These are phyloP conservation scores for Lutjanus campechanus DNA, from an alignment of 2,797 vertebrate genomes.

Conservation along the genomic window DNA sequence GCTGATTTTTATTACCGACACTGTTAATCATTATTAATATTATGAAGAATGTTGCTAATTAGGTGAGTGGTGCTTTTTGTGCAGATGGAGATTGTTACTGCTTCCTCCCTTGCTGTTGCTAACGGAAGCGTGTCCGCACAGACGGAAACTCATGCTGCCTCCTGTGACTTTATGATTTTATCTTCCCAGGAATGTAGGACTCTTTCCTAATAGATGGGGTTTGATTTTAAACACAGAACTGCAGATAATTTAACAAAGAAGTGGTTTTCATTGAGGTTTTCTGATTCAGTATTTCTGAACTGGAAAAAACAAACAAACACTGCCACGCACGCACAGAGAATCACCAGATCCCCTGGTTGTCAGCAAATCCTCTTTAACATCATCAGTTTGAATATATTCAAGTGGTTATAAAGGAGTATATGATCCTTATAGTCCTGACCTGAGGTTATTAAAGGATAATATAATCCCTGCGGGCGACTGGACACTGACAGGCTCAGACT, in stretches of 20 bases:
- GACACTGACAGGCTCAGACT: too few relatives aligned
- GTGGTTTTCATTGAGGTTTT: too few relatives aligned
- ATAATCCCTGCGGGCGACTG: too few relatives aligned
- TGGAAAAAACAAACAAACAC: too few relatives aligned
- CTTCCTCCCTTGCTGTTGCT: slow-evolving; percentile 13
- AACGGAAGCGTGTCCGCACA: background rate
- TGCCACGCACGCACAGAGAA: too few relatives aligned
- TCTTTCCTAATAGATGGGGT: too few relatives aligned
- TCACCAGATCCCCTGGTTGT: background rate
- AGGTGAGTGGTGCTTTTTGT: background rate
- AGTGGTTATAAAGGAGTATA: background rate
- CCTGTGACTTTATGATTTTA: background rate
- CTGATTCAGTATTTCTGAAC: too few relatives aligned
- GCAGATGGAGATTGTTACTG: background rate
- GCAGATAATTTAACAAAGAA: background rate
- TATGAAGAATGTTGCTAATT: slow-evolving; percentile 27
- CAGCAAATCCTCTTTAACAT: background rate
- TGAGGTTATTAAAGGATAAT: background rate
- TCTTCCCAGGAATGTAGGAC: too few relatives aligned
- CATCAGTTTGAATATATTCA: background rate
- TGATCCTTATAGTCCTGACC: background rate
- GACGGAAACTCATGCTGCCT: background rate
- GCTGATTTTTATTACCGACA: background rate
- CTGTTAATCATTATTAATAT: background rate
- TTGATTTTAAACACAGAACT: background rate